Evolutionary conservation across 2,797 vertebrate species (phyloP), one percentile per base, ranked within the genome.

Genomic region (Pelochelys cantorii): DNA sequence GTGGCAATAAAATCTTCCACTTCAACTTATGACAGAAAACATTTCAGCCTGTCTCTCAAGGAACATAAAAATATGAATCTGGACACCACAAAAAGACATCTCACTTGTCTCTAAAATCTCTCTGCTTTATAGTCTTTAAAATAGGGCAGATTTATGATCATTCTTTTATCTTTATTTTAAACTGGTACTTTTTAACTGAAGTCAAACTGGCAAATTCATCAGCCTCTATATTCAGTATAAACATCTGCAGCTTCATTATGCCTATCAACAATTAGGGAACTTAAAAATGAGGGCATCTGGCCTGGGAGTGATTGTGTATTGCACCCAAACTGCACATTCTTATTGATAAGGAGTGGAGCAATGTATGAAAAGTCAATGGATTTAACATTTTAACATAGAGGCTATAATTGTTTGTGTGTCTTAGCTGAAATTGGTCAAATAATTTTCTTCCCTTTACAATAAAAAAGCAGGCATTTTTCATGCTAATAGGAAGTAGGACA

Each of bases 281-380:
- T 2, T 87, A 96, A 86, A 95, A 97, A 88, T 83, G 95, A 53
- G 59, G 96, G 97, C 96, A 96, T 93, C 97, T 95, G 97, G 95
- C 96, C 94, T 18, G 98, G 98, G 98, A 98, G 92, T 65, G 54
- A 97, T 92, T 95, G 60, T 92, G 87, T 97, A 98, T 98, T 97
- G 98, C 94, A 97, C 98, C 98, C 98, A 98, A 97, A 97, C 97
- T 97, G 97, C 97, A 98, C 97, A 98, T 98, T 98, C 90, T 94
- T 92, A 96, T 96, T 96, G 95, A 94, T 97, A 97, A 98, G 97
- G 96, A 98, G 95, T 94, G 95, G 90, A 95, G 89, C 91, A 93
- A 96, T 97, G 95, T 85, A 97, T 92, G 97, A 97, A 95, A 86
- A 93, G 79, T 95, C 93, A 91, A 95, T 89, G 95, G 89, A 78